Evolutionary conservation across 1,140 invertebrate genomes (phyloP).

Genomic region (Calephelis virginiensis): DNA sequence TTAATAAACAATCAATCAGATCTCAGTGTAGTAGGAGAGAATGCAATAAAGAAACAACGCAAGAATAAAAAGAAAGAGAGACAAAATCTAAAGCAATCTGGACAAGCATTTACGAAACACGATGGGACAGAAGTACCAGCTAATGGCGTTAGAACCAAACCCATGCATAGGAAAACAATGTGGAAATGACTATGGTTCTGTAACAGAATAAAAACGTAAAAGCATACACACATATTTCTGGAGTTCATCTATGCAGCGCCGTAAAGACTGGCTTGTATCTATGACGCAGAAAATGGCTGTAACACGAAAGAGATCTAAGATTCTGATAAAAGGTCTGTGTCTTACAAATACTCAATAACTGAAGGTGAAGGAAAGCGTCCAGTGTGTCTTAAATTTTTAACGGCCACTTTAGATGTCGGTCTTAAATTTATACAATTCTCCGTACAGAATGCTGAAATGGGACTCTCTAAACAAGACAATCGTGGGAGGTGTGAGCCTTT

Average conservation of each 20-base stretch:
- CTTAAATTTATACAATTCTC: neutral
- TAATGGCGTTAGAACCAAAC: constrained; percentile 1
- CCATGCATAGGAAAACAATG: neutral
- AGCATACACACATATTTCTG: neutral
- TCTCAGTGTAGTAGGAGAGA: neutral
- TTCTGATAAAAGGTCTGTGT: neutral
- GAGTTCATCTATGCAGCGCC: neutral
- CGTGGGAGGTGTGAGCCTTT: neutral
- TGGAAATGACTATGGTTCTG: neutral
- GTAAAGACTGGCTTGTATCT: neutral
- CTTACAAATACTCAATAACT: neutral
- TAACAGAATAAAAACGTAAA: neutral
- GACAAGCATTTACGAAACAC: neutral
- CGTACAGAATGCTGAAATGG: neutral
- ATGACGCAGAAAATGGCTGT: neutral
- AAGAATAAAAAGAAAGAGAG: neutral
- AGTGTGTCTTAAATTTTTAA: neutral
- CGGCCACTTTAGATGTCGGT: constrained; percentile 1
- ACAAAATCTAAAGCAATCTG: neutral
- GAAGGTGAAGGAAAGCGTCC: constrained; percentile 1
- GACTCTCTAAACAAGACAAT: neutral
- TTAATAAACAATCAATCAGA: neutral
- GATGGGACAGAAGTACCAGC: neutral
- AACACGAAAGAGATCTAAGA: neutral
- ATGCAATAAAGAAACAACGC: neutral